Base-by-base conservation (phyloP, 2,113 vertebrate species). In the Trochalopteron elliotii region DNA sequence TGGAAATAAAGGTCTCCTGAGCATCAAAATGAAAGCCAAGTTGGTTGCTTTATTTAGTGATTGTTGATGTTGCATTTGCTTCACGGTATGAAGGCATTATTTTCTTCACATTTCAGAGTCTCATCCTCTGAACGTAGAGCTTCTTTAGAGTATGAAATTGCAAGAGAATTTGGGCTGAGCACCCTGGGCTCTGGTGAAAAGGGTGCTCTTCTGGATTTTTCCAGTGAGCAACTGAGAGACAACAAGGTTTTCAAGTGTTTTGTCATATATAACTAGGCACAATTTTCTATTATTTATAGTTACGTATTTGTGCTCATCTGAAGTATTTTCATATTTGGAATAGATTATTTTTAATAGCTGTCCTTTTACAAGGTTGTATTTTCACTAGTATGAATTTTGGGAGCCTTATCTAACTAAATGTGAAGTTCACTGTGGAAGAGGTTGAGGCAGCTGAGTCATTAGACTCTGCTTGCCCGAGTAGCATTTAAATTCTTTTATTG, bases 121-220 rank as follows among this genome's bases (percentile, higher is more conserved):
- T 11, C 23, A 21, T 45, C 35, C 20, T 78, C 59, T 67, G 56
- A 70, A 57, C 0, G 0, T 0, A 1, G 4, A 65, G 27, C 24
- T 69, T 28, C 17, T 60, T 83, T 56, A 30, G 9, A 60, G n/a
- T 12, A 2, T n/a, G 24, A 69, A 60, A 55, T 76, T 22, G 14
- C 39, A 77, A 39, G 25, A 44, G 13, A 21, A 55, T 37, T 37
- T 67, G 12, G 40, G 20, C 39, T 80, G 33, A 45, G 33, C 39
- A 55, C 12, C 18, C 12, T 24, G 40, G 10, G 19, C n/a, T 87
- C 33, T 53, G 45, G 39, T 45, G 39, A 61, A 28, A 0, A 0
- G 11, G 7, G 10, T 20, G 64, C n/a, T 74, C 7, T 78, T 52
- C 30, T 39, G 47, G 37, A 40, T 55, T 60, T 63, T 82, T n/a